Conservation (phyloP, 2,113 vertebrate species). For the Garra rufa region DNA sequence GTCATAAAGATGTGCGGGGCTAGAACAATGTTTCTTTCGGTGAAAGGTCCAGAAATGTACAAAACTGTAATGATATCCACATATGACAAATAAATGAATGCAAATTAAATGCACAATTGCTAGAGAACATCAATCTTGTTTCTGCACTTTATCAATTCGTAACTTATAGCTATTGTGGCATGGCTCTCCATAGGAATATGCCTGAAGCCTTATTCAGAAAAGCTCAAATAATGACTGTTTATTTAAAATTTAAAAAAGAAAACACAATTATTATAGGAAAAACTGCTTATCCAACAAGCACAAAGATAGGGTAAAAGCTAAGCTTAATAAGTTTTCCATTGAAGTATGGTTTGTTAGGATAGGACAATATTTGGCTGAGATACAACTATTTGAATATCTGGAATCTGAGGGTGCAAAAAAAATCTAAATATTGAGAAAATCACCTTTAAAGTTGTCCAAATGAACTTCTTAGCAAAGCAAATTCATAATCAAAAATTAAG, state of each 20-base stretch:
- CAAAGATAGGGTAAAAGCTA: too few relatives aligned
- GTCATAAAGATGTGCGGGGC: neutral
- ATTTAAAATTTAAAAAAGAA: neutral
- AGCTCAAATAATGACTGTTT: neutral
- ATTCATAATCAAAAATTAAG: too few relatives aligned
- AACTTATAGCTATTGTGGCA: neutral
- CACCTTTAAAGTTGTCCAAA: too few relatives aligned
- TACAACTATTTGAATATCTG: too few relatives aligned
- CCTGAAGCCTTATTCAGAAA: neutral
- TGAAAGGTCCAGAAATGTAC: neutral
- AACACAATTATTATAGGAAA: neutral
- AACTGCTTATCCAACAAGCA: neutral
- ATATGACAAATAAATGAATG: neutral
- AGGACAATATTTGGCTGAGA: too few relatives aligned
- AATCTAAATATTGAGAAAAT: too few relatives aligned
- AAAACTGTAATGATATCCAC: neutral
- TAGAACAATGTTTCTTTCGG: neutral
- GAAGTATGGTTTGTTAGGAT: too few relatives aligned
- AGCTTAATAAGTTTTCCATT: too few relatives aligned
- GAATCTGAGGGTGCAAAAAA: too few relatives aligned
- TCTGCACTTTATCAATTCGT: neutral
- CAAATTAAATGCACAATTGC: neutral
- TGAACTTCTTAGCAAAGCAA: too few relatives aligned
- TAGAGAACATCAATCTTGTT: constrained; percentile 13
- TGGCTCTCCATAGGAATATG: neutral